Evolutionary conservation across 2,113 vertebrate genomes (phyloP).

Genomic region (Todiramphus chloris): DNA sequence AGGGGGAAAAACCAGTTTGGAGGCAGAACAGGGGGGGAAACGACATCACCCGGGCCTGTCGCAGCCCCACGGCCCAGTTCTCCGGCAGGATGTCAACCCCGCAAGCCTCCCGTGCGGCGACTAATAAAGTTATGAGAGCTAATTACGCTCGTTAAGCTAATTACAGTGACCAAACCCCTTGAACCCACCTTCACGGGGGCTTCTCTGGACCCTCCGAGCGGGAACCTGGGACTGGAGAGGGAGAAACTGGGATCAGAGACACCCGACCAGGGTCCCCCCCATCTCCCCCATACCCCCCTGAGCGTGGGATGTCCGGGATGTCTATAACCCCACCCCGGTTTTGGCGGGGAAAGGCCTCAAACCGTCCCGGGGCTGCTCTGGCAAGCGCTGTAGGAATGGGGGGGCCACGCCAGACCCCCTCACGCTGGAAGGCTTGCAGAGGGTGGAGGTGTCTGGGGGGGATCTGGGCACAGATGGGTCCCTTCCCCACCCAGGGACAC

Average conservation of each 20-base stretch:
- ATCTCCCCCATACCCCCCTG: background rate
- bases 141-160: no score
- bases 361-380: background rate
- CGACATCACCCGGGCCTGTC: background rate
- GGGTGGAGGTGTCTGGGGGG: background rate
- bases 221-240: background rate
- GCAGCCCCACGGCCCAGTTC: background rate
- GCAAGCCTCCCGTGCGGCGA: no score
- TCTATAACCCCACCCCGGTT: background rate
- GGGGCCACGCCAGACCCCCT: background rate
- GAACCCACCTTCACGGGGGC: no score
- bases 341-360: constrained; percentile 6
- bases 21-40: background rate
- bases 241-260: background rate
- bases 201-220: background rate
- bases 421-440: background rate
- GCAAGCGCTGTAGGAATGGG: background rate
- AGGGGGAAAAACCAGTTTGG: background rate
- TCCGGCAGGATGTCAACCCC: no score
- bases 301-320: background rate
- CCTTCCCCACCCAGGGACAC: no score
- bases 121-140: background rate
- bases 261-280: no score
- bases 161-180: no score
- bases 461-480: background rate